Conservation (phyloP, 2,888 invertebrate species). For the Laothoe populi region DNA sequence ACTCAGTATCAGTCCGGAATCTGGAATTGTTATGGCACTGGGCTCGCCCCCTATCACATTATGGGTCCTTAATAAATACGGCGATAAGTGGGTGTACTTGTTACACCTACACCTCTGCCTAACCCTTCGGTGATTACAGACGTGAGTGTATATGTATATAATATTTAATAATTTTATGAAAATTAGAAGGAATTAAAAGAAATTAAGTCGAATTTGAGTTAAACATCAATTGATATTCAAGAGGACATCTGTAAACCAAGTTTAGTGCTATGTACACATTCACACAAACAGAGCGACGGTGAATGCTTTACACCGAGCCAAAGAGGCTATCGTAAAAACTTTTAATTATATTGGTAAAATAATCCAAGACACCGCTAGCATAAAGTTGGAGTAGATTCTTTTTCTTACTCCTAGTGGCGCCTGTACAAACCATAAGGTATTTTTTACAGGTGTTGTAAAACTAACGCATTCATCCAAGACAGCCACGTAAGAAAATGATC, state of each 20-base stretch:
- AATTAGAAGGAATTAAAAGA: background rate
- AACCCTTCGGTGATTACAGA: too few species aligned
- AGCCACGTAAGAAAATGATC: slow-evolving; percentile 50
- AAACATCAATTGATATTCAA: slow-evolving; percentile 44
- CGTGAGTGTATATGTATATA: too few species aligned
- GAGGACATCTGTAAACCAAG: slow-evolving; percentile 42
- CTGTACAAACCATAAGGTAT: slow-evolving; percentile 71
- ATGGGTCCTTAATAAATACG: too few species aligned
- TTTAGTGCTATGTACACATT: slow-evolving; percentile 56
- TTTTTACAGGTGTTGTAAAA: slow-evolving; percentile 83
- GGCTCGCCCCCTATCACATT: too few species aligned
- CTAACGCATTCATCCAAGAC: slow-evolving; percentile 56
- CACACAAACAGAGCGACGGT: slow-evolving; percentile 46
- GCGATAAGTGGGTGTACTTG: too few species aligned
- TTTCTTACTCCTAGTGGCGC: slow-evolving; percentile 60
- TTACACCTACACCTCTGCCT: too few species aligned
- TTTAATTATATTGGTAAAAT: slow-evolving; percentile 79
- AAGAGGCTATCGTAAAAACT: slow-evolving; percentile 75
- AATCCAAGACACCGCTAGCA: slow-evolving; percentile 70
- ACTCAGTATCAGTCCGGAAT: too few species aligned
- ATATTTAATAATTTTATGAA: too few species aligned
- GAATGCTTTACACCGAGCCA: slow-evolving; percentile 65
- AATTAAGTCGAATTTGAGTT: background rate
- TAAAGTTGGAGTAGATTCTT: slow-evolving; percentile 74
- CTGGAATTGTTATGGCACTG: too few species aligned